Conservation (phyloP, 2,888 invertebrate species). For the Drosophila pseudotalamancana region DNA sequence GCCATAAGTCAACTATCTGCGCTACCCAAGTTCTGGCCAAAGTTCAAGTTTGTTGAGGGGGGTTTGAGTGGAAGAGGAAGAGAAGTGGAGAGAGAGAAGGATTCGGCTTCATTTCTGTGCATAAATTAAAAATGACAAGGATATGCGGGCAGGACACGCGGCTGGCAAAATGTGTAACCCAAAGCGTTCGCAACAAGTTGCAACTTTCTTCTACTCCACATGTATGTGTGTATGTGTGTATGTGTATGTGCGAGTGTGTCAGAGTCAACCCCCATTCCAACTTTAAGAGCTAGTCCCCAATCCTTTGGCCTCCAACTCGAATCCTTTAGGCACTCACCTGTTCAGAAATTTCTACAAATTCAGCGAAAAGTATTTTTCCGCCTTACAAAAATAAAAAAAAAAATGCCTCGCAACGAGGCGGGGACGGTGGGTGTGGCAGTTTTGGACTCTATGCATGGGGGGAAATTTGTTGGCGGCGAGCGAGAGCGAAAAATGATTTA, state of each 20-base stretch:
- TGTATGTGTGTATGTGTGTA: not conserved
- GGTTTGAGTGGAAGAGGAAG: not conserved
- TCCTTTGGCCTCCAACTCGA: constrained; percentile 19
- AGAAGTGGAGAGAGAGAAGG: not conserved
- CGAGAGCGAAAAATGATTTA: constrained; percentile 73
- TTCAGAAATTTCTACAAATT: constrained; percentile 71
- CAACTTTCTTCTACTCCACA: constrained; percentile 40
- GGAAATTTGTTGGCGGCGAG: constrained; percentile 1
- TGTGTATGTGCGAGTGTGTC: constrained; percentile 26
- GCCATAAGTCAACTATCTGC: constrained; percentile 60
- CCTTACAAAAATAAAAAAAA: constrained; percentile 63
- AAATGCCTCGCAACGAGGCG: constrained; percentile 26
- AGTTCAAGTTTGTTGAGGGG: constrained; percentile 40
- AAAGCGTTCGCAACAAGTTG: constrained; percentile 65
- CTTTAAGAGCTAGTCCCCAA: not conserved
- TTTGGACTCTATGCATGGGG: constrained; percentile 3
- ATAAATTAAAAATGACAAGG: constrained; percentile 77
- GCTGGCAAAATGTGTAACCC: constrained; percentile 46
- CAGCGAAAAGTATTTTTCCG: constrained; percentile 79
- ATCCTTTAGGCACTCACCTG: constrained; percentile 38
- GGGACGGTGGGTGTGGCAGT: constrained; percentile 4
- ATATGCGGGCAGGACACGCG: constrained; percentile 59
- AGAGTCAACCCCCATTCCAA: not conserved
- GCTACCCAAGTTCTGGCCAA: constrained; percentile 35
- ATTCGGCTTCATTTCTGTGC: constrained; percentile 48